Conservation (phyloP, 2,888 invertebrate genomes). For the Ornithoptera alexandrae region DNA sequence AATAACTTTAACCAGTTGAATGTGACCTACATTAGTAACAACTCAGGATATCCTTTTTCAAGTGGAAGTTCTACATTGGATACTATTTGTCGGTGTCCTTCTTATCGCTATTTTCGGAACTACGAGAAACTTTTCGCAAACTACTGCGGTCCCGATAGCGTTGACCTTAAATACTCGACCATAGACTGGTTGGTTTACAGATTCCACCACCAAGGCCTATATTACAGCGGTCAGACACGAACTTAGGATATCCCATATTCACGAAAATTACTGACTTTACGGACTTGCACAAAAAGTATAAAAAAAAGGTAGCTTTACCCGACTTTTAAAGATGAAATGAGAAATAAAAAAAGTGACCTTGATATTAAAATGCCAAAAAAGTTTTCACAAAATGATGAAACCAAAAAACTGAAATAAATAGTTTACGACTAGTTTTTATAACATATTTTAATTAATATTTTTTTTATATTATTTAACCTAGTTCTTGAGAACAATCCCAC, state of each 20-base stretch:
- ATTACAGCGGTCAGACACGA: not conserved
- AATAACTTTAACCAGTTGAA: conserved; percentile 1
- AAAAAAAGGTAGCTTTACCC: conserved; percentile 7
- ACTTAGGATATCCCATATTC: not conserved
- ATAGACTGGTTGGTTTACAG: too few relatives aligned
- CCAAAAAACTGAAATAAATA: conserved; percentile 21
- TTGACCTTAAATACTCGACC: too few relatives aligned
- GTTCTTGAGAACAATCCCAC: too few relatives aligned
- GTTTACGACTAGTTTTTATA: conserved; percentile 20
- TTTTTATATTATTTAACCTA: too few relatives aligned
- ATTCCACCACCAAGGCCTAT: not conserved
- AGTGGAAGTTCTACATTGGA: too few relatives aligned
- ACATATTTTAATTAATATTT: not conserved
- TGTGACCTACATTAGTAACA: conserved; percentile 7
- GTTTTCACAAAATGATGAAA: conserved; percentile 27
- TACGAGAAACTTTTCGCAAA: too few relatives aligned
- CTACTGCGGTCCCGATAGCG: too few relatives aligned
- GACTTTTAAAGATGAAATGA: conserved; percentile 30
- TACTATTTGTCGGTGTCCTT: too few relatives aligned
- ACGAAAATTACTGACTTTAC: not conserved
- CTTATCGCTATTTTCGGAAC: too few relatives aligned
- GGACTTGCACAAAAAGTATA: not conserved
- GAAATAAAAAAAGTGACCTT: conserved; percentile 49
- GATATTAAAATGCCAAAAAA: conserved; percentile 42
- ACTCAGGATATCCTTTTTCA: not conserved